Evolutionary conservation across 1,140 invertebrate species (phyloP), one percentile per base, ranked within the genome.

Genomic region (Diorhabda carinulata): DNA sequence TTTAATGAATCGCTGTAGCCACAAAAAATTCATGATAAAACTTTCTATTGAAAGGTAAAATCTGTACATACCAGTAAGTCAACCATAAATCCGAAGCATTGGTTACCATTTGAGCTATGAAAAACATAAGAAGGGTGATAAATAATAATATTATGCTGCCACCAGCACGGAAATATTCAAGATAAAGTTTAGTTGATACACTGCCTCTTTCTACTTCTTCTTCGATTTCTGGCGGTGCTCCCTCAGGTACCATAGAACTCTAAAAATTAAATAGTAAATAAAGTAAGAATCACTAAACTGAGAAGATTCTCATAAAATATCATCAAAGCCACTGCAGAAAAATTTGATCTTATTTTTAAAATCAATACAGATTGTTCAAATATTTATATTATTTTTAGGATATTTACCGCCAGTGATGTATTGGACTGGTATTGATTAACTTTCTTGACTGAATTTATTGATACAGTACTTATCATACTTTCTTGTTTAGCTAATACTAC

Each of bases 61-160:
- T 2, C 42, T 60, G 4, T 5, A 64, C 66, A 75, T 78, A 85
- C 92, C 91, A 93, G 66, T 85, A 86, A 40, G 88, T 87, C 0
- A 92, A 79, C 90, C 90, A 93, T 74, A 87, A 91, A 79, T 94
- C 91, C 43, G 84, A 85, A 1, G 83, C 83, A 56, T 83, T 87
- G 5, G 82, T 85, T 4, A 80, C 76, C 2, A 80, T 75, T 45
- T 87, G 84, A 4, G 86, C 82, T 4, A 86, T 63, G 40, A 86
- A 68, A 25, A 77, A 79, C 70, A 81, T 82, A 9, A 79, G 4
- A 0, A 82, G 9, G 3, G 86, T 73, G 2, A 80, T 76, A 2
- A 85, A 70, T 3, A 85, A 73, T 25, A 69, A 42, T 5, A 78
- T 78, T 9, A 80, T 70, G 25, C 81, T 83, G 4, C 83, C 85